Evolutionary conservation across 2,113 vertebrate species (phyloP).

Genomic region (Cavia porcellus): DNA sequence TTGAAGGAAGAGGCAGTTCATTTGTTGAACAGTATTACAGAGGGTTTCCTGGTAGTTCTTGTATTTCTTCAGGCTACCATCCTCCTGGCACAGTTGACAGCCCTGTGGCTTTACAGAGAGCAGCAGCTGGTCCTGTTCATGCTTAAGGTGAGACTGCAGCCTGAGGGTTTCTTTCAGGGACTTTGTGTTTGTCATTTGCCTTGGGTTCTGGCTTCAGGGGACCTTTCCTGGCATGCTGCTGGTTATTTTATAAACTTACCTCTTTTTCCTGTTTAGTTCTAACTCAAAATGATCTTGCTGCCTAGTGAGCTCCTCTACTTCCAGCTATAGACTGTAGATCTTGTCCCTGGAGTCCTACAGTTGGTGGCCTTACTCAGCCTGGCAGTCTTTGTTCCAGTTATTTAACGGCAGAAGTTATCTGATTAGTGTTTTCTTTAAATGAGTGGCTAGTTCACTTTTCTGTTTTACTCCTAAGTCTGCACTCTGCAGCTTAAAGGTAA

Average conservation of each 20-base stretch:
- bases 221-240: slow-evolving; percentile 75
- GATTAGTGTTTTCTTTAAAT: slow-evolving; percentile 97
- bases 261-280: slow-evolving; percentile 91
- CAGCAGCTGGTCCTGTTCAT: slow-evolving; percentile 86
- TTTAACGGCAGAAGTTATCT: slow-evolving; percentile 97
- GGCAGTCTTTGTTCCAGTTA: slow-evolving; percentile 97
- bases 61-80: slow-evolving; percentile 91
- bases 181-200: slow-evolving; percentile 82
- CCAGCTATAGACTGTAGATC: slow-evolving; percentile 95
- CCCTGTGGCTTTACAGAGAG: slow-evolving; percentile 80
- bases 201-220: slow-evolving; percentile 82
- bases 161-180: slow-evolving; percentile 85
- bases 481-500: slow-evolving; percentile 96
- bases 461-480: slow-evolving; percentile 95
- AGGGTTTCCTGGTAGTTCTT: slow-evolving; percentile 92
- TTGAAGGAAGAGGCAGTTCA: slow-evolving; percentile 93
- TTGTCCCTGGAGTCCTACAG: slow-evolving; percentile 98
- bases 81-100: slow-evolving; percentile 91
- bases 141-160: neutral
- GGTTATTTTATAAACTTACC: slow-evolving; percentile 83
- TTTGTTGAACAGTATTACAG: slow-evolving; percentile 92
- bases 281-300: slow-evolving; percentile 92
- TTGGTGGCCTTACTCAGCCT: slow-evolving; percentile 92
- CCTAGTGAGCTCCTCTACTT: slow-evolving; percentile 93
- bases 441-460: slow-evolving; percentile 95